Conservation (phyloP, 2,113 vertebrate genomes). For the Thoracochromis brauschi region DNA sequence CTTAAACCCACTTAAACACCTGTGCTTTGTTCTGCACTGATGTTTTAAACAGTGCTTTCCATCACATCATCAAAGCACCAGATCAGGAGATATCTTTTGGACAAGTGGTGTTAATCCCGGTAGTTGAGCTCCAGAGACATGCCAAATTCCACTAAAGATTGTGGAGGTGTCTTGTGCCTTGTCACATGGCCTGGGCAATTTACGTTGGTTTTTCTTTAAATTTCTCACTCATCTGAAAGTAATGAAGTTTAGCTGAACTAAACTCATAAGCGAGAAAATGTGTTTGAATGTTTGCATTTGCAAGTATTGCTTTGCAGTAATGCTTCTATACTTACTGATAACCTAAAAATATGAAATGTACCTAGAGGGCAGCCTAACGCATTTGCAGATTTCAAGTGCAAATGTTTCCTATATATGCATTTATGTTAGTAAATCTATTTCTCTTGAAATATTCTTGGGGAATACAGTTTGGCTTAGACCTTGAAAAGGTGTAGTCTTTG, state of each 20-base stretch:
- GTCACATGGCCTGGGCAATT: fast-evolving
- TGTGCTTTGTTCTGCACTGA: background rate
- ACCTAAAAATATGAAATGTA: background rate
- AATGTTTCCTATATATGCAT: background rate
- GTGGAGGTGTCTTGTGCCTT: background rate
- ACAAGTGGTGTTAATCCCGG: background rate
- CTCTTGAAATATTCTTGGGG: background rate
- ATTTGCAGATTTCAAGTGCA: background rate
- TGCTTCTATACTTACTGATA: background rate
- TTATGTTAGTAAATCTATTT: background rate
- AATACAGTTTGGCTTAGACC: background rate
- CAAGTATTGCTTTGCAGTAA: background rate
- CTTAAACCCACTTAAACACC: background rate
- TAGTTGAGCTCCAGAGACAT: background rate
- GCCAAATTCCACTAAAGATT: background rate
- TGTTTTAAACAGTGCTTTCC: background rate
- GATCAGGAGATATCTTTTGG: background rate
- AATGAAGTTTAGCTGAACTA: background rate
- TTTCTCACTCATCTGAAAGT: background rate
- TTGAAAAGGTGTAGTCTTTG: background rate
- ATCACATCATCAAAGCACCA: background rate
- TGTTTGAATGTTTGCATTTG: background rate
- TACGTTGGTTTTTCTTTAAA: background rate
- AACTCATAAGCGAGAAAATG: background rate
- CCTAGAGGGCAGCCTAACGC: background rate